phyloP scores from a whole-genome alignment of 2,797 vertebrate genomes.

The Antennarius maculatus region DNA sequence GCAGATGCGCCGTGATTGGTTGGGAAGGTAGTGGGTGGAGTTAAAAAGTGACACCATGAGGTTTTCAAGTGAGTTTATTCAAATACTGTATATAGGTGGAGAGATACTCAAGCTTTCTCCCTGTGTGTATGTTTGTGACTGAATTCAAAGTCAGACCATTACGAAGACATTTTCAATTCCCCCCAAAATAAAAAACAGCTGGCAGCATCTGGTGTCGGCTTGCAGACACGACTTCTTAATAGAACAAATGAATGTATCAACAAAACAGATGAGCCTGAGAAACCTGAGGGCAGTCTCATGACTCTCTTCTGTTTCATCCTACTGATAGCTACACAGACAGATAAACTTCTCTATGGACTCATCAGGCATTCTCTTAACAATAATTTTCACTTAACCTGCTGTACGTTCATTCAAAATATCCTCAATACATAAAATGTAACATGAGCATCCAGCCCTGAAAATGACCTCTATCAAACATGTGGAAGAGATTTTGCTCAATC shows the following conservation, averaged over 20 bases:
- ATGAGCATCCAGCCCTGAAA: too few relatives aligned
- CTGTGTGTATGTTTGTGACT: too few relatives aligned
- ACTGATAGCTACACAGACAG: background rate
- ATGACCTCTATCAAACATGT: background rate
- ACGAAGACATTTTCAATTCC: background rate
- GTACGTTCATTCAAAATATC: background rate
- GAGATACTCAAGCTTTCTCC: too few relatives aligned
- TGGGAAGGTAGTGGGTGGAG: too few relatives aligned
- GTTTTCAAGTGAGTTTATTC: too few relatives aligned
- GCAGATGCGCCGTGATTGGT: too few relatives aligned
- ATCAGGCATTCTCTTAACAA: background rate
- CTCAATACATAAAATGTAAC: too few relatives aligned
- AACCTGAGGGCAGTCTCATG: background rate
- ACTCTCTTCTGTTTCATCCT: background rate
- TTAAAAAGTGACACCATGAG: too few relatives aligned
- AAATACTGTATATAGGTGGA: too few relatives aligned
- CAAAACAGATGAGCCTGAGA: background rate
- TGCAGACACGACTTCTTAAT: slow-evolving; percentile 7
- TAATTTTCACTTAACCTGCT: background rate
- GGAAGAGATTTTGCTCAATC: slow-evolving; percentile 1
- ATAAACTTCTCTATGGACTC: background rate
- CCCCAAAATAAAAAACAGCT: slow-evolving; percentile 11
- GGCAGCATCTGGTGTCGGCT: slow-evolving; percentile 7
- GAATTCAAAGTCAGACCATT: too few relatives aligned
- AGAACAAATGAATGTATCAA: slow-evolving; percentile 10